These are phyloP conservation scores for Macrosoma leucophasiata DNA, from an alignment of 2,888 invertebrate genomes.

Conservation along the genomic window DNA sequence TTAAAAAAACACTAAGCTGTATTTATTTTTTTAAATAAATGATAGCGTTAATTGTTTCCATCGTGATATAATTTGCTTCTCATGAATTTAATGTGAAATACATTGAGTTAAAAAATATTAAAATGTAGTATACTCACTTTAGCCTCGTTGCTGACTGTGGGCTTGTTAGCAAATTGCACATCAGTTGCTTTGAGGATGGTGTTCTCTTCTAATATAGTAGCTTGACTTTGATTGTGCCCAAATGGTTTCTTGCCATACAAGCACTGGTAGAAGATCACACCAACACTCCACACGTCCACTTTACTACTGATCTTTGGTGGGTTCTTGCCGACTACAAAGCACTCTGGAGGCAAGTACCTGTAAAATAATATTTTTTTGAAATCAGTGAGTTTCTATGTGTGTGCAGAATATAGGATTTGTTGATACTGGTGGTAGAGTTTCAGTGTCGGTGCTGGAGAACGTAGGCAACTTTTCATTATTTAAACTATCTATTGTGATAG, in stretches of 20 bases:
- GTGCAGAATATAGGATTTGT: too few species aligned
- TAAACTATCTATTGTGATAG: too few species aligned
- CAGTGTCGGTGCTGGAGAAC: too few species aligned
- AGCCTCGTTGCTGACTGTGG: slow-evolving; percentile 98
- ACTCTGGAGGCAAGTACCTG: slow-evolving; percentile 99
- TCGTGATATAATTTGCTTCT: too few species aligned
- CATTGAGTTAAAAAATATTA: too few species aligned
- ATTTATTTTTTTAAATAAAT: too few species aligned
- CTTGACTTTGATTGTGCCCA: slow-evolving; percentile 99
- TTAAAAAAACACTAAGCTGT: slow-evolving; percentile 11
- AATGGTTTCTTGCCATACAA: slow-evolving; percentile 98
- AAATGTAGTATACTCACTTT: slow-evolving; percentile 80
- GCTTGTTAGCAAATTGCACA: slow-evolving; percentile 99
- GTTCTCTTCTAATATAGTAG: slow-evolving; percentile 99
- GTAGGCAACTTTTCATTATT: too few species aligned
- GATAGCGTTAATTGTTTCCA: too few species aligned
- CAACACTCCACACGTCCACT: slow-evolving; percentile 99
- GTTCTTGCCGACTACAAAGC: slow-evolving; percentile 99
- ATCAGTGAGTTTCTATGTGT: too few species aligned
- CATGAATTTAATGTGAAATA: too few species aligned
- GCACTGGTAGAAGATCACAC: slow-evolving; percentile 99
- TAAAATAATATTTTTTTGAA: slow-evolving; percentile 24
- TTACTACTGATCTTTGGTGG: slow-evolving; percentile 99
- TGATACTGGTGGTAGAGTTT: too few species aligned
- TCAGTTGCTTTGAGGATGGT: slow-evolving; percentile 99